A percentile compares a stretch with the other conserved stretches of the same genome.
phyloP scores from a whole-genome alignment of 1,140 invertebrate species.

The Listronotus oregonensis region DNA sequence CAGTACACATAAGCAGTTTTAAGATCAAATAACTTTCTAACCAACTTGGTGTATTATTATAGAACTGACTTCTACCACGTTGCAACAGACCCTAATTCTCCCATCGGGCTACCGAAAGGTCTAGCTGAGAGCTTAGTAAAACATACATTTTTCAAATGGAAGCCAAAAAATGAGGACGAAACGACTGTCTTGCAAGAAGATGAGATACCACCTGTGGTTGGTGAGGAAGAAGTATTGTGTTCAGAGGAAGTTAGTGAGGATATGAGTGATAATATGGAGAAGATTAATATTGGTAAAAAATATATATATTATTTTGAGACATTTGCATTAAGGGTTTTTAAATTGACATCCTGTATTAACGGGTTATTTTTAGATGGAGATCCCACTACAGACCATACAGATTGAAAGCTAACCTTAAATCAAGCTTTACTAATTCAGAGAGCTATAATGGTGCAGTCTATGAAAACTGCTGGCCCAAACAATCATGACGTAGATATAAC shows the following conservation, averaged over 20 bases:
- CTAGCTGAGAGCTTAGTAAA: slow-evolving; percentile 69
- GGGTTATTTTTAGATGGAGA: neutral
- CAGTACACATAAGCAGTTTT: too few relatives aligned
- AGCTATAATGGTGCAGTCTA: slow-evolving; percentile 79
- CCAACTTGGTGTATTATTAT: slow-evolving; percentile 46
- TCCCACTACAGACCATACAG: neutral
- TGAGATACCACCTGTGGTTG: slow-evolving; percentile 53
- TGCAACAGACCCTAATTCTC: slow-evolving; percentile 62
- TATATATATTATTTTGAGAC: too few relatives aligned
- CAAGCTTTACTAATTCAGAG: slow-evolving; percentile 57
- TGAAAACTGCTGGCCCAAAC: slow-evolving; percentile 82
- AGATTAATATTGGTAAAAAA: slow-evolving; percentile 39
- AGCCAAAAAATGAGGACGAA: slow-evolving; percentile 53
- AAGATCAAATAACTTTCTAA: too few relatives aligned
- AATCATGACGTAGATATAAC: slow-evolving; percentile 78
- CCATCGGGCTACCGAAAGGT: slow-evolving; percentile 74
- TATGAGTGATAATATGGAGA: slow-evolving; percentile 41
- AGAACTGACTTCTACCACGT: slow-evolving; percentile 81
- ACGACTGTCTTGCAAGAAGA: slow-evolving; percentile 49
- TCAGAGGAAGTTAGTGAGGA: slow-evolving; percentile 33
- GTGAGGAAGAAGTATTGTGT: slow-evolving; percentile 31
- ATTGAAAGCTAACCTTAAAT: neutral
- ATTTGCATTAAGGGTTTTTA: too few relatives aligned
- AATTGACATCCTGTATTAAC: too few relatives aligned
- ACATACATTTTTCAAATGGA: slow-evolving; percentile 63